Percentiles rank a stretch among this genome's conserved stretches.
These are phyloP conservation scores for Oryzias woworae DNA, from an alignment of 2,113 vertebrate species.

Conservation along the genomic window DNA sequence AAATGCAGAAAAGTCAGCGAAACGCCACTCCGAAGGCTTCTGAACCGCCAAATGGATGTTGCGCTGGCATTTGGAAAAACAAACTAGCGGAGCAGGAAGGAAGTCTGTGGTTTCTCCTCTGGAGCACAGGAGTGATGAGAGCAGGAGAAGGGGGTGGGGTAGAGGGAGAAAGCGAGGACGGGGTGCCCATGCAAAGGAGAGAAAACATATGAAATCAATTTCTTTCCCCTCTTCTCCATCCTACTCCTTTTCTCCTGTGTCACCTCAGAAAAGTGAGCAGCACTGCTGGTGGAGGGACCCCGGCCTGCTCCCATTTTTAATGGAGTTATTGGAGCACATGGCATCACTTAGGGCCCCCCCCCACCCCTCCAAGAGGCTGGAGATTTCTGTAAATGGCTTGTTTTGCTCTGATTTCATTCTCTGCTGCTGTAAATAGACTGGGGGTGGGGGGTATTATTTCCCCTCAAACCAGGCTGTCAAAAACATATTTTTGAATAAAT, in stretches of 20 bases:
- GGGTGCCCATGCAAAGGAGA: slow-evolving; percentile 38
- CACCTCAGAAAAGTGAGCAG: slow-evolving; percentile 74
- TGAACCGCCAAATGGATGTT: slow-evolving; percentile 47
- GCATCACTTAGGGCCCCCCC: slow-evolving; percentile 72
- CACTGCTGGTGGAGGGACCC: slow-evolving; percentile 60
- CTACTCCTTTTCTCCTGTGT: slow-evolving; percentile 58
- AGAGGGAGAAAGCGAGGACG: slow-evolving; percentile 3
- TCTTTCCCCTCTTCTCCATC: slow-evolving; percentile 38
- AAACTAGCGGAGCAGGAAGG: slow-evolving; percentile 69
- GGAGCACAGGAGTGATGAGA: slow-evolving; percentile 56
- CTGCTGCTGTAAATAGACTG: slow-evolving; percentile 32
- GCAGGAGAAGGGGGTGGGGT: slow-evolving; percentile 22
- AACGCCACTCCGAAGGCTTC: slow-evolving; percentile 31
- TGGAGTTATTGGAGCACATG: slow-evolving; percentile 77
- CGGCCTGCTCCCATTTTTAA: slow-evolving; percentile 71
- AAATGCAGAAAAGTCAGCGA: slow-evolving; percentile 5
- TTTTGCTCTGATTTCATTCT: slow-evolving; percentile 57
- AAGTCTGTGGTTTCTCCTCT: slow-evolving; percentile 71
- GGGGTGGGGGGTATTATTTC: not conserved
- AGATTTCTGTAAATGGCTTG: slow-evolving; percentile 63
- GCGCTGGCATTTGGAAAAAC: slow-evolving; percentile 70
- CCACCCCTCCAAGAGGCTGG: slow-evolving; percentile 23
- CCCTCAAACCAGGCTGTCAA: too few relatives aligned
- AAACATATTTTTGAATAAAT: too few relatives aligned
- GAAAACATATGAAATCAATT: slow-evolving; percentile 80